Percentiles rank a stretch among this genome's conserved stretches.
Conservation (phyloP, 2,113 vertebrate species). For the Solea senegalensis region DNA sequence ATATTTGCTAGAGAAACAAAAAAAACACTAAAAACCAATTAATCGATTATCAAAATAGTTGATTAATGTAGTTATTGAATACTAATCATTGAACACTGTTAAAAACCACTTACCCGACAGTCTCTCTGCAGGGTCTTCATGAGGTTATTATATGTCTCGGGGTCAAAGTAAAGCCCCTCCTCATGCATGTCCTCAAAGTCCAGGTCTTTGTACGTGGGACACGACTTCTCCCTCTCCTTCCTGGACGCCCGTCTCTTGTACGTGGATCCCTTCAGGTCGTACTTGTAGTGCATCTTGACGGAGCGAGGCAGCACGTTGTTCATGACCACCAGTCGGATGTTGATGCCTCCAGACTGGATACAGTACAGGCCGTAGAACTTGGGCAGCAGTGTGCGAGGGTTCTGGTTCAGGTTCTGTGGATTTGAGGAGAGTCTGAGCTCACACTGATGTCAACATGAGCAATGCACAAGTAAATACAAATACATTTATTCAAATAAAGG, state of each 20-base stretch:
- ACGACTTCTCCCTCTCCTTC: slow-evolving; percentile 80
- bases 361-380: slow-evolving; percentile 85
- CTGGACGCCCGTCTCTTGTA: slow-evolving; percentile 82
- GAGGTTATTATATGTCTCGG: slow-evolving; percentile 91
- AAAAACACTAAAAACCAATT: too few relatives aligned
- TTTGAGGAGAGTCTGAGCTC: background rate
- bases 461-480: background rate
- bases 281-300: slow-evolving; percentile 83
- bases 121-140: slow-evolving; percentile 97
- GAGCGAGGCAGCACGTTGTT: slow-evolving; percentile 83
- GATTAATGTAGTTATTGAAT: background rate
- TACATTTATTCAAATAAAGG: background rate
- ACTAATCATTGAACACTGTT: background rate
- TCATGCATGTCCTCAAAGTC: slow-evolving; percentile 94
- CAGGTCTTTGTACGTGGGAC: slow-evolving; percentile 81
- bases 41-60: background rate
- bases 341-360: slow-evolving; percentile 83
- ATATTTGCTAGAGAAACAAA: too few relatives aligned
- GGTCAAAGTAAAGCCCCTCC: slow-evolving; percentile 93
- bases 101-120: slow-evolving; percentile 87
- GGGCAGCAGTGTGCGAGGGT: slow-evolving; percentile 81
- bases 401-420: slow-evolving; percentile 83
- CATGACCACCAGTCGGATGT: slow-evolving; percentile 84
- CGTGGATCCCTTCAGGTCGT: slow-evolving; percentile 83
- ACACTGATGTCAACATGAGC: background rate